These are phyloP conservation scores for Sycophaga agraensis DNA, from an alignment of 1,140 invertebrate species.

Conservation along the genomic window DNA sequence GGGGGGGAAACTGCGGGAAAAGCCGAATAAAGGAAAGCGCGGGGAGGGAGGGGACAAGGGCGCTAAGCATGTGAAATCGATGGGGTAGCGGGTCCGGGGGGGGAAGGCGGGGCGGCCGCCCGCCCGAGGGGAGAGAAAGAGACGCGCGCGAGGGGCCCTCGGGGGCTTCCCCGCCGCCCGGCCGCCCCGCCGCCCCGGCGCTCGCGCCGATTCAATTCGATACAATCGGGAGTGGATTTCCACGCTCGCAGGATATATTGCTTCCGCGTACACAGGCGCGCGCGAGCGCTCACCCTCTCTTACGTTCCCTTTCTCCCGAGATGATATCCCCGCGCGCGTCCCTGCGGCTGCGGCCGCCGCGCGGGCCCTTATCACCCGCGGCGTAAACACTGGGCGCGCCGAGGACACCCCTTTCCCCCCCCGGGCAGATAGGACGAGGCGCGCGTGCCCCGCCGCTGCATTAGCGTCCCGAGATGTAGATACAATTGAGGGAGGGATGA, in stretches of 20 bases:
- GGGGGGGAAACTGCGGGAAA: slow-evolving; percentile 26
- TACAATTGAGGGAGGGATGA: slow-evolving; percentile 11
- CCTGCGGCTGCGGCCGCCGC: background rate
- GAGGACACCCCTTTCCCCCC: no score
- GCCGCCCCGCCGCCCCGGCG: no score
- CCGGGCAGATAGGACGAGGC: no score
- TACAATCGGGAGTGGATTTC: slow-evolving; percentile 46
- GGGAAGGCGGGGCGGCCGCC: background rate
- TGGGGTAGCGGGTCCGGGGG: slow-evolving; percentile 9
- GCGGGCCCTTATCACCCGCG: no score
- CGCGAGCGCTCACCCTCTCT: background rate
- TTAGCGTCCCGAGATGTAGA: background rate
- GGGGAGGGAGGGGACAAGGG: slow-evolving; percentile 15
- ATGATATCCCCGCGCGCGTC: background rate
- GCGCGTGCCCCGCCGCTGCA: no score
- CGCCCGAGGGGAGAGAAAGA: background rate
- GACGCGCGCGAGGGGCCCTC: background rate
- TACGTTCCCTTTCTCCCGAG: background rate
- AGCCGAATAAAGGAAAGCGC: slow-evolving; percentile 24
- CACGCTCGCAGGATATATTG: slow-evolving; percentile 41
- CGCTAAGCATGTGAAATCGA: slow-evolving; percentile 26
- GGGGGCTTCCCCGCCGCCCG: slow-evolving; percentile 30
- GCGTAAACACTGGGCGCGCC: no score
- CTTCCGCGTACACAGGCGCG: slow-evolving; percentile 26
- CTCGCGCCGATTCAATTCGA: slow-evolving; percentile 44